These are phyloP conservation scores for Drosophila cracens DNA, from an alignment of 2,888 invertebrate genomes.

Conservation along the genomic window DNA sequence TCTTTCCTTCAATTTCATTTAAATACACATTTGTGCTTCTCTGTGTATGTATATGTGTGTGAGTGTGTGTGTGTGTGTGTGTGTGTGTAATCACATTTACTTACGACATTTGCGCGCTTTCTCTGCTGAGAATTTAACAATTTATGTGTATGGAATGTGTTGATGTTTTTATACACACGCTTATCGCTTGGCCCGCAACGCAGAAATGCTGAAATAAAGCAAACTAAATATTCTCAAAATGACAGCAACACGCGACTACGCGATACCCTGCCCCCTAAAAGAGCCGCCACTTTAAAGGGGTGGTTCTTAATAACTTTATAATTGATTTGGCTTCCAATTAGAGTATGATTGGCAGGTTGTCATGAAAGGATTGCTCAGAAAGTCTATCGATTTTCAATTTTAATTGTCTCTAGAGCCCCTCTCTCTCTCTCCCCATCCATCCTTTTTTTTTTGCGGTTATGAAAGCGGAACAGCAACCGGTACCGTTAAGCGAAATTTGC, in stretches of 20 bases:
- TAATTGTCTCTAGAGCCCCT: background rate
- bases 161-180: slow-evolving; percentile 51
- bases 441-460: background rate
- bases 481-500: background rate
- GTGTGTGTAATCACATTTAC: slow-evolving; percentile 51
- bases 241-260: slow-evolving; percentile 12
- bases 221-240: slow-evolving; percentile 5
- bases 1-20: slow-evolving; percentile 44
- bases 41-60: slow-evolving; percentile 13
- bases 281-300: no score
- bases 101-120: slow-evolving; percentile 70
- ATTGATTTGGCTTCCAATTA: background rate
- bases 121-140: slow-evolving; percentile 49
- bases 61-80: slow-evolving; percentile 15
- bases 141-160: slow-evolving; percentile 52
- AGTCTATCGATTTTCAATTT: background rate
- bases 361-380: background rate
- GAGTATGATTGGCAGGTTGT: background rate
- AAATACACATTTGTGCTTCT: slow-evolving; percentile 26
- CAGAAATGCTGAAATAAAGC: slow-evolving; percentile 38
- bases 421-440: background rate
- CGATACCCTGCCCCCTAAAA: slow-evolving; percentile 20
- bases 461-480: background rate
- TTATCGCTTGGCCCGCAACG: slow-evolving; percentile 53
- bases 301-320: background rate